Conservation (phyloP, 2,888 invertebrate species). For the Gonocerus acuteangulatus region DNA sequence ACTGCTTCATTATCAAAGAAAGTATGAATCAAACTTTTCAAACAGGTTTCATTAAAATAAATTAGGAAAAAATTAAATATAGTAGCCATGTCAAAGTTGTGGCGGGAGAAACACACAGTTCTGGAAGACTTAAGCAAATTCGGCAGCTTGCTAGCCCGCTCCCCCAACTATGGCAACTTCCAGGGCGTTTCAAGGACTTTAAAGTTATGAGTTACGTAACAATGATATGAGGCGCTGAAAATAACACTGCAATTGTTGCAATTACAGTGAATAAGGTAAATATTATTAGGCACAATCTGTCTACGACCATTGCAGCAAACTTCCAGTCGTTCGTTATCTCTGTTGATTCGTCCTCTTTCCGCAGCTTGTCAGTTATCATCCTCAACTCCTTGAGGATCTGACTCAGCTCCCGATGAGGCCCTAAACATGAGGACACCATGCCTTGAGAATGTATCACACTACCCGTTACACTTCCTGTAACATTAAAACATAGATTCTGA, state of each 20-base stretch:
- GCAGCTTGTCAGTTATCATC: constrained; percentile 87
- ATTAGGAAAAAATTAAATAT: no score
- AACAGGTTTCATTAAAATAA: no score
- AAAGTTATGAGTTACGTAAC: constrained; percentile 56
- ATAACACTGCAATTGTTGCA: constrained; percentile 92
- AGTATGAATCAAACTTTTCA: no score
- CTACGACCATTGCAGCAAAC: constrained; percentile 99
- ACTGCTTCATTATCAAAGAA: not conserved
- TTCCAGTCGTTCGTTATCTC: constrained; percentile 97
- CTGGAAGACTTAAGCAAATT: constrained; percentile 35
- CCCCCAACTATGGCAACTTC: constrained; percentile 28
- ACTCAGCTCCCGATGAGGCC: constrained; percentile 88
- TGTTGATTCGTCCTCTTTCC: constrained; percentile 88
- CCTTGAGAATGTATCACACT: constrained; percentile 42
- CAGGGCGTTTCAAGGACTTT: constrained; percentile 28
- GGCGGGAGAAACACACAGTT: constrained; percentile 24
- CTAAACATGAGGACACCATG: constrained; percentile 70
- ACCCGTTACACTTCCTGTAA: constrained; percentile 32
- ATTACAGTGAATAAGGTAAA: constrained; percentile 97
- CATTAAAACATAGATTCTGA: constrained; percentile 21
- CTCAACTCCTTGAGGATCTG: constrained; percentile 90
- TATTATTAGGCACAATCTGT: constrained; percentile 98
- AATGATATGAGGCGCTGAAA: constrained; percentile 93
- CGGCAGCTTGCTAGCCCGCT: constrained; percentile 27
- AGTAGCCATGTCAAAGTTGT: no score